Evolutionary conservation across 53 echinoderm and acorn worm species (phyloP).

Genomic region (Crossaster papposus): DNA sequence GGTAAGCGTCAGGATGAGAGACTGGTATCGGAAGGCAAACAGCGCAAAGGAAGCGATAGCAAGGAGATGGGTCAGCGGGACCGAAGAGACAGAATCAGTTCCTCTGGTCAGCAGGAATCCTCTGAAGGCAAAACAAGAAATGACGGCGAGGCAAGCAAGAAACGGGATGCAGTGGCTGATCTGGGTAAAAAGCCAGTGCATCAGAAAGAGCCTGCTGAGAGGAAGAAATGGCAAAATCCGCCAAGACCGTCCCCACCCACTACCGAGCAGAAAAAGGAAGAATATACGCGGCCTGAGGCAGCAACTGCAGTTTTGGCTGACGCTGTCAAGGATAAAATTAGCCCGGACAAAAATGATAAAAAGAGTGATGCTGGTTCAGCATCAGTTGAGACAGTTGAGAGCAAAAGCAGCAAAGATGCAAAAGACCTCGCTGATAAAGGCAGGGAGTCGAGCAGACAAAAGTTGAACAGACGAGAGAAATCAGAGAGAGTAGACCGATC

Average conservation of each 20-base stretch:
- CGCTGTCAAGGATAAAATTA: conserved; percentile 19
- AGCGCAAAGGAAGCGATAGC: conserved; percentile 50
- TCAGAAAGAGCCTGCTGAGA: conserved; percentile 25
- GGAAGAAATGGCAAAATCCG: conserved; percentile 28
- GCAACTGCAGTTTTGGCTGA: conserved; percentile 24
- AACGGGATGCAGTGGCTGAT: conserved; percentile 53
- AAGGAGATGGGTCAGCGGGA: conserved; percentile 41
- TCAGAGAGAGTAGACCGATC: conserved; percentile 45
- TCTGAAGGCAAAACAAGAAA: conserved; percentile 37
- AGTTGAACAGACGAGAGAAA: conserved; percentile 49
- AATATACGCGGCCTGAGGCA: background rate
- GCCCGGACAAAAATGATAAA: conserved; percentile 33
- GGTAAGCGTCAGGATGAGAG: conserved; percentile 34
- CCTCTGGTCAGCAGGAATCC: conserved; percentile 2
- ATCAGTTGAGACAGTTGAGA: conserved; percentile 33
- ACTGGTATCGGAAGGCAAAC: conserved; percentile 16
- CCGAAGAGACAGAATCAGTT: conserved; percentile 39
- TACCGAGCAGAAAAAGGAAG: conserved; percentile 45
- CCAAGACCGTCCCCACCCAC: conserved; percentile 1
- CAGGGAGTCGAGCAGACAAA: conserved; percentile 39
- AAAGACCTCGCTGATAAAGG: conserved; percentile 48
- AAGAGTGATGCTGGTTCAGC: conserved; percentile 47
- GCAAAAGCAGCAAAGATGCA: conserved; percentile 40
- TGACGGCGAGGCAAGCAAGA: conserved; percentile 30
- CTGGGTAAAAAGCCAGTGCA: conserved; percentile 56